These are phyloP conservation scores for Mirounga angustirostris DNA, from an alignment of 2,113 vertebrate genomes.

Conservation along the genomic window DNA sequence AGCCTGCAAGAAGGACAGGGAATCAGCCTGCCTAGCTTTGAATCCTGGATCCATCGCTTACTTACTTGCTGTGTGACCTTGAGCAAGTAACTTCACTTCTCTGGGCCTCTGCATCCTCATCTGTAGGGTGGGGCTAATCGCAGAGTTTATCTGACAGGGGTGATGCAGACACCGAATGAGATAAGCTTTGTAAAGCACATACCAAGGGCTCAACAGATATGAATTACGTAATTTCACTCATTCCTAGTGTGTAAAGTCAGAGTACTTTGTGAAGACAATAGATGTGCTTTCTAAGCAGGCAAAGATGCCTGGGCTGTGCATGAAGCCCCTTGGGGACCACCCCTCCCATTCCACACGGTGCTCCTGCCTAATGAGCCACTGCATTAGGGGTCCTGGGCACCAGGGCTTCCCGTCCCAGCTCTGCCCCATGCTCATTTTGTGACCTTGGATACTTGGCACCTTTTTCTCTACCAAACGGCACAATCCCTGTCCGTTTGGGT, in stretches of 20 bases:
- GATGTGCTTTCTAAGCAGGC: neutral
- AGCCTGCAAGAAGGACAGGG: neutral
- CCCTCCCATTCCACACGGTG: accelerated
- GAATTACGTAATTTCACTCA: neutral
- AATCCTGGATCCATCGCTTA: neutral
- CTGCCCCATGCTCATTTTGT: accelerated
- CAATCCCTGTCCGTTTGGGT: accelerated
- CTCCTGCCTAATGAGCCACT: neutral
- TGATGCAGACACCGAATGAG: neutral
- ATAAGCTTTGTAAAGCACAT: neutral
- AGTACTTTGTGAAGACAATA: neutral
- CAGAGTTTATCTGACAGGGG: neutral
- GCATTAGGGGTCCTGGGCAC: neutral
- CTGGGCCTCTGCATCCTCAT: neutral
- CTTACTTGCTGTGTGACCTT: neutral
- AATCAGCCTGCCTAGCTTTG: neutral
- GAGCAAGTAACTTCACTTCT: neutral
- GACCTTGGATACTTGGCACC: neutral
- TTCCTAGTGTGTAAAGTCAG: neutral
- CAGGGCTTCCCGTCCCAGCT: neutral
- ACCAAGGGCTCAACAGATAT: accelerated
- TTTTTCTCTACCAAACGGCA: neutral
- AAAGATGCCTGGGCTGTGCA: neutral
- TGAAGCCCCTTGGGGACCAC: neutral
- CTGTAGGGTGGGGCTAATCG: accelerated